Conservation (phyloP, 2,113 vertebrate genomes). For the Onychorhynchus coronatus region DNA sequence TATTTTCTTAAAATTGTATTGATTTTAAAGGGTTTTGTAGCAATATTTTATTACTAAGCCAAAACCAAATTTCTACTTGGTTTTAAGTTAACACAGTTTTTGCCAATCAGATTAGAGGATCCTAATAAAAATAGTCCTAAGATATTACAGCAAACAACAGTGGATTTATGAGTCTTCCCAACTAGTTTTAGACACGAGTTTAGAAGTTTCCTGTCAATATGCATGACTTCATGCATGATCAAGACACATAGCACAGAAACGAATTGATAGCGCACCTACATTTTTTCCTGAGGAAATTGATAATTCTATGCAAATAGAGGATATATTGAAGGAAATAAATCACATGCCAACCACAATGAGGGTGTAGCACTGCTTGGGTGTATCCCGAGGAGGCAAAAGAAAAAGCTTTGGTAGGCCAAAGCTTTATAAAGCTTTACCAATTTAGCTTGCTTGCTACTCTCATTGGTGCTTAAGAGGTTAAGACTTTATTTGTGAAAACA, state of each 20-base stretch:
- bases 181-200: neutral
- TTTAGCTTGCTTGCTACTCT: slow-evolving; percentile 62
- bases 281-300: neutral
- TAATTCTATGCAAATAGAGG: slow-evolving; percentile 15
- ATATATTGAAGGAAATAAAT: slow-evolving; percentile 33
- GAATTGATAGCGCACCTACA: neutral
- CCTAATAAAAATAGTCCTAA: neutral
- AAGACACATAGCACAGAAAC: neutral
- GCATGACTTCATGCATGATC: neutral
- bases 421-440: slow-evolving; percentile 62
- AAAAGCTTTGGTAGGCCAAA: slow-evolving; percentile 20
- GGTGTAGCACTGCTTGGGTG: neutral
- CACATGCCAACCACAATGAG: neutral
- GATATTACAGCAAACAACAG: neutral
- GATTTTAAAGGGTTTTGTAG: neutral
- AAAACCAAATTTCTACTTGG: neutral
- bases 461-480: slow-evolving; percentile 78
- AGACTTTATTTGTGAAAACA: slow-evolving; percentile 81
- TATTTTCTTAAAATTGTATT: neutral
- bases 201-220: neutral
- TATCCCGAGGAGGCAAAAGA: neutral
- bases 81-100: neutral
- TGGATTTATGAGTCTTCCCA: neutral
- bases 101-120: neutral
- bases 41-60: neutral